Percentiles rank a stretch among this genome's conserved stretches.
phyloP scores from a whole-genome alignment of 2,888 invertebrate species.

The Hypsopygia costalis region DNA sequence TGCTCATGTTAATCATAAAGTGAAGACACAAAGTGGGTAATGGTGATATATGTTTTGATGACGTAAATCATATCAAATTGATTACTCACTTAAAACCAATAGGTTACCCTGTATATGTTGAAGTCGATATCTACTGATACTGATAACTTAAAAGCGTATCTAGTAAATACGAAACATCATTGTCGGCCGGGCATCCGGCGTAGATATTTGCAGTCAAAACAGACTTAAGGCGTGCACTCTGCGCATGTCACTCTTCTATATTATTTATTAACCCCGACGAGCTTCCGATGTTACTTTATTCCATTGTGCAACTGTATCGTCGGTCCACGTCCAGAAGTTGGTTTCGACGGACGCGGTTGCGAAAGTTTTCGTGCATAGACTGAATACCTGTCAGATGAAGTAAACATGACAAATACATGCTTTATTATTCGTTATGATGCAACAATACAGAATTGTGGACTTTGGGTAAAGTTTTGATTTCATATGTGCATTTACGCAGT shows the following conservation, averaged over 20 bases:
- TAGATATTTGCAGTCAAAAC: conserved; percentile 77
- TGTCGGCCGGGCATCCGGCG: conserved; percentile 52
- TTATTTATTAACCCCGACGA: conserved; percentile 80
- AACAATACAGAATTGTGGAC: no score
- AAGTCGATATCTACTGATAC: conserved; percentile 13
- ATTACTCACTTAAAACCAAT: no score
- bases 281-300: conserved; percentile 79
- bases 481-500: no score
- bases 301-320: conserved; percentile 72
- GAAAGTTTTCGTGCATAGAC: conserved; percentile 78
- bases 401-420: conserved; percentile 67
- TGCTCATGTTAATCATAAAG: no score
- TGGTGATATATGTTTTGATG: no score
- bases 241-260: conserved; percentile 74
- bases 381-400: conserved; percentile 73
- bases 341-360: conserved; percentile 63
- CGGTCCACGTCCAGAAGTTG: conserved; percentile 69
- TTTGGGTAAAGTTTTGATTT: no score
- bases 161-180: conserved; percentile 32
- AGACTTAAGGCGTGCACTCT: conserved; percentile 68
- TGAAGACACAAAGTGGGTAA: no score
- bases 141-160: conserved; percentile 49
- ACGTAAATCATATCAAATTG: no score
- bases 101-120: no score
- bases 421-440: conserved; percentile 38